Evolutionary conservation across 1,140 invertebrate species (phyloP).

Genomic region (Drosophila truncata): DNA sequence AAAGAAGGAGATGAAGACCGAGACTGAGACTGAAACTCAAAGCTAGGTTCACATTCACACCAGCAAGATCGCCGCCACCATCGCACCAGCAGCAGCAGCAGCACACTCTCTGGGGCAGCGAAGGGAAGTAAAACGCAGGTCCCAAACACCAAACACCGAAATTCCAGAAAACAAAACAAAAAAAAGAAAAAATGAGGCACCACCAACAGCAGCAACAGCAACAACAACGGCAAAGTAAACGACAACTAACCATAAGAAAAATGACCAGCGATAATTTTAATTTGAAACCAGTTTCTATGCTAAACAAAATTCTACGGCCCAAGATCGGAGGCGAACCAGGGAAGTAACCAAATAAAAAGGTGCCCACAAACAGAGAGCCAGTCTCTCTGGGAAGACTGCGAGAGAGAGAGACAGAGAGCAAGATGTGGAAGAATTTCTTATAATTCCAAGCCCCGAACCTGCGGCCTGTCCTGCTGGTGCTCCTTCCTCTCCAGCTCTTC

Average conservation of each 20-base stretch:
- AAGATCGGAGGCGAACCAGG: conserved; percentile 53
- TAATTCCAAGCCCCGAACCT: conserved; percentile 18
- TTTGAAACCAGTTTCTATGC: conserved; percentile 85
- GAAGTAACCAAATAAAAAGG: conserved; percentile 66
- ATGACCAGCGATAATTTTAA: conserved; percentile 85
- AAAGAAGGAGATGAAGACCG: conserved; percentile 6
- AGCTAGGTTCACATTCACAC: conserved; percentile 47
- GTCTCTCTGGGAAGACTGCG: conserved; percentile 7
- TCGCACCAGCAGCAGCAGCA: conserved; percentile 13
- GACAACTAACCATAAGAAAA: conserved; percentile 84
- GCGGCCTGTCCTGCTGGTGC: conserved; percentile 14
- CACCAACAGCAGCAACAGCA: conserved; percentile 16
- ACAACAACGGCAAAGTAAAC: conserved; percentile 74
- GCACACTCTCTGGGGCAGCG: conserved; percentile 16
- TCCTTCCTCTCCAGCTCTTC: conserved; percentile 31
- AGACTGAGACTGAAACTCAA: conserved; percentile 4
- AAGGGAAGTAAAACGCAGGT: conserved; percentile 73
- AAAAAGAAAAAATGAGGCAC: conserved; percentile 63
- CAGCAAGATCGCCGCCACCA: conserved; percentile 39
- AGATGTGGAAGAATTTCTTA: conserved; percentile 64
- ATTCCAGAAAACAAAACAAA: conserved; percentile 52
- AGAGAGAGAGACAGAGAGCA: conserved; percentile 9
- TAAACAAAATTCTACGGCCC: conserved; percentile 75
- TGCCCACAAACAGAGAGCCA: conserved; percentile 47
- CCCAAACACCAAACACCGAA: conserved; percentile 62